Evolutionary conservation across 2,113 vertebrate species (phyloP).

Genomic region (Rhombomys opimus): DNA sequence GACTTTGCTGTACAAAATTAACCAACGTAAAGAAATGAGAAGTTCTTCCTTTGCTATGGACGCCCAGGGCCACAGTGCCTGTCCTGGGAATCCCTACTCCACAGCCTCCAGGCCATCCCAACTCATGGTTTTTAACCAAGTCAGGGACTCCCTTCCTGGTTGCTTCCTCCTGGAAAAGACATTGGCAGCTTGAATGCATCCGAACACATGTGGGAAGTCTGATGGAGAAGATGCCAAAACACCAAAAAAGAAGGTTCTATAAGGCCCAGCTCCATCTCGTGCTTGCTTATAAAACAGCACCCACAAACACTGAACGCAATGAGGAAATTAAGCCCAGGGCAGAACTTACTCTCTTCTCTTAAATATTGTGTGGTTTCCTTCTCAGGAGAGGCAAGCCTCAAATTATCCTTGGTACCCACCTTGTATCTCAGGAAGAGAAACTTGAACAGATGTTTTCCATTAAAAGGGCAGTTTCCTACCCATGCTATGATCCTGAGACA

Average conservation of each 20-base stretch:
- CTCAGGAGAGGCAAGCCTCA: background rate
- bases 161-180: constrained; percentile 2
- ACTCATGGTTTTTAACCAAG: background rate
- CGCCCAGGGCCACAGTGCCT: background rate
- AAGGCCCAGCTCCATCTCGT: background rate
- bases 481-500: accelerated
- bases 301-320: background rate
- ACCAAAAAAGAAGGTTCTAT: background rate
- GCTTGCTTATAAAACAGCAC: background rate
- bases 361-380: background rate
- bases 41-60: background rate
- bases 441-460: constrained; percentile 44
- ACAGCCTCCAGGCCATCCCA: background rate
- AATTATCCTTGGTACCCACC: constrained; percentile 83
- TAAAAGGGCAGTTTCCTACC: background rate
- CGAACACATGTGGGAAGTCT: background rate
- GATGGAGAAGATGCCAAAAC: background rate
- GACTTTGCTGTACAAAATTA: background rate
- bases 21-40: background rate
- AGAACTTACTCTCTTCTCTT: background rate
- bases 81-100: background rate
- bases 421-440: accelerated
- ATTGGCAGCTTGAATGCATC: background rate
- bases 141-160: background rate
- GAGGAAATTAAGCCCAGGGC: background rate